Conservation (phyloP, 2,113 vertebrate species). For the Cyanocitta stelleri region DNA sequence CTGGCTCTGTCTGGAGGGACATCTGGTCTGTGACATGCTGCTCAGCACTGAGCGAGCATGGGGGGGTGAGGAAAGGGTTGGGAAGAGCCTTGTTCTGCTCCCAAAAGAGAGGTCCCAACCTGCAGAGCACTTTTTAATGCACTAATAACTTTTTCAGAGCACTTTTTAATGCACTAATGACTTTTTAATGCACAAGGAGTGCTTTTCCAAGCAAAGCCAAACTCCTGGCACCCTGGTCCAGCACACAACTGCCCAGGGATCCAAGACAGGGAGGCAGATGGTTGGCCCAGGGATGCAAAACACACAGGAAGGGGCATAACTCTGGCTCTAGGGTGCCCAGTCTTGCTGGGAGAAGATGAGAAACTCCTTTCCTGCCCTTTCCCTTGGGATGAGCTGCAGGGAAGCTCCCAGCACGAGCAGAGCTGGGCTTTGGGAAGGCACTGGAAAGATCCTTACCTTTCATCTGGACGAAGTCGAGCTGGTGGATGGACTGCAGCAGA, state of each 20-base stretch:
- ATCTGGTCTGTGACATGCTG: background rate
- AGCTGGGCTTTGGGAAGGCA: background rate
- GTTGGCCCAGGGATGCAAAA: background rate
- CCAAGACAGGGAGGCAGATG: background rate
- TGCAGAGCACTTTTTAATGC: background rate
- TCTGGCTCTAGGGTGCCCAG: background rate
- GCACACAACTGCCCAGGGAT: background rate
- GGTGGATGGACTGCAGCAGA: conserved; percentile 93
- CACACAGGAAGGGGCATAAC: accelerated
- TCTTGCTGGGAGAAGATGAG: background rate
- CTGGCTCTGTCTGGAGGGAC: background rate
- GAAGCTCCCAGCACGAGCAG: background rate
- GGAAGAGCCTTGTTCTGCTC: background rate
- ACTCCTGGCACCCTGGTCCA: background rate
- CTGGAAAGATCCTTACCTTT: conserved; percentile 78
- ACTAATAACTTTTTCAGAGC: background rate
- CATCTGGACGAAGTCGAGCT: conserved; percentile 98
- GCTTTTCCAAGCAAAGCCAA: background rate
- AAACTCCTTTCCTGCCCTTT: background rate
- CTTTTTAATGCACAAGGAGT: background rate
- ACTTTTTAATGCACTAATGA: background rate
- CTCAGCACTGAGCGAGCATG: accelerated
- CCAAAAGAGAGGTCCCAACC: background rate
- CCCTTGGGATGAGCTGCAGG: background rate
- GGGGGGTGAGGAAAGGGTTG: background rate